phyloP scores from a whole-genome alignment of 2,888 invertebrate genomes.

The Petrolisthes cinctipes region DNA sequence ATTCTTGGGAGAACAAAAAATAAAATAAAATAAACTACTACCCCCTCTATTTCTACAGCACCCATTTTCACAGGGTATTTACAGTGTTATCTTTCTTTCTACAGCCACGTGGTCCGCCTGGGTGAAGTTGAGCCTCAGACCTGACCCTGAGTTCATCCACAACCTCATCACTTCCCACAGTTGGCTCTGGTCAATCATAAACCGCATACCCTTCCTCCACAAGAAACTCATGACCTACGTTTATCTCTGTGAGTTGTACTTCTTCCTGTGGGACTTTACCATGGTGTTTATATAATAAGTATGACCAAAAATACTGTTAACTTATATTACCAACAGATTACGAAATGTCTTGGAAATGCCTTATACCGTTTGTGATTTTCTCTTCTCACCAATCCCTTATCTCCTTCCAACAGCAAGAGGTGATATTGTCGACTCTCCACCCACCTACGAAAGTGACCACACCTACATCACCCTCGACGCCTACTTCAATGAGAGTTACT shows the following conservation, averaged over 20 bases:
- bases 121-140: conserved; percentile 46
- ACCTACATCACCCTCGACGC: conserved; percentile 69
- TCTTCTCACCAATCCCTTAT: not conserved
- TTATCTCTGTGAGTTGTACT: conserved; percentile 68
- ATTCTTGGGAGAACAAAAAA: not conserved
- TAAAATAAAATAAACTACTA: not conserved
- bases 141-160: conserved; percentile 58
- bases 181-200: conserved; percentile 69
- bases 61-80: not conserved
- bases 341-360: too few relatives aligned
- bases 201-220: conserved; percentile 68
- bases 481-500: conserved; percentile 68
- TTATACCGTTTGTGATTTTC: not conserved
- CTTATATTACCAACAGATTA: conserved; percentile 13
- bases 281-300: too few relatives aligned
- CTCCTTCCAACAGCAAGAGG: conserved; percentile 68
- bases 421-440: conserved; percentile 69
- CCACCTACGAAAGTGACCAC: conserved; percentile 69
- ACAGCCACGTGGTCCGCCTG: conserved; percentile 56
- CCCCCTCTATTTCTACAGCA: not conserved
- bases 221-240: conserved; percentile 68
- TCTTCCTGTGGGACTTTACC: not conserved
- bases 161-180: conserved; percentile 67
- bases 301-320: not conserved
- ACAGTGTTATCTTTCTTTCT: not conserved